Conservation (phyloP, 2,888 invertebrate genomes). For the Nymphalis urticae region DNA sequence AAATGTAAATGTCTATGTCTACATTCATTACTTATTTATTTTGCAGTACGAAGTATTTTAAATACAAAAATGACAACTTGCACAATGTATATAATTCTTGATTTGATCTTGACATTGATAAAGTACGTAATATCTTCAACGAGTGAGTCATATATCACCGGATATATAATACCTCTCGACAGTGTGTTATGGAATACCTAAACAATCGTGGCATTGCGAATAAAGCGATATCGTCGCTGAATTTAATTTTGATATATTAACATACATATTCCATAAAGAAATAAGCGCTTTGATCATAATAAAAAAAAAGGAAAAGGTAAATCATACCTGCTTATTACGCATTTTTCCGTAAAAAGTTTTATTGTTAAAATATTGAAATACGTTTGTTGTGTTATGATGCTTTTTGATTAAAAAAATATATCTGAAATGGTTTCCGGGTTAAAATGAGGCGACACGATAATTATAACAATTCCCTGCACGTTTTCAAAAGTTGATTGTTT, state of each 20-base stretch:
- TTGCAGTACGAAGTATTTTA: neutral
- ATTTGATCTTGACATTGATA: constrained; percentile 64
- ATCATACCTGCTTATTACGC: too few species aligned
- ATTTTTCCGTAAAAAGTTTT: too few species aligned
- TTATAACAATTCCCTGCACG: constrained; percentile 31
- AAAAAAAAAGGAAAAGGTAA: too few species aligned
- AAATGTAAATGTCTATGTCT: too few species aligned
- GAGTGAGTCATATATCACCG: constrained; percentile 55
- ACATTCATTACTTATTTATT: too few species aligned
- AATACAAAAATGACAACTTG: neutral
- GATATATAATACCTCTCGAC: constrained; percentile 47
- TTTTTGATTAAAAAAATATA: too few species aligned
- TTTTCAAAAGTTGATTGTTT: constrained; percentile 46
- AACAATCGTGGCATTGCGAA: constrained; percentile 29
- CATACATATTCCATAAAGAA: neutral
- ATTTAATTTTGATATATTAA: constrained; percentile 5
- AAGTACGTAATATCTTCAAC: constrained; percentile 39
- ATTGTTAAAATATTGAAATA: neutral
- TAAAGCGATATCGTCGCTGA: constrained; percentile 1
- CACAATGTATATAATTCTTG: constrained; percentile 22
- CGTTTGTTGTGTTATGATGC: neutral
- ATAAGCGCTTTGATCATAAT: neutral
- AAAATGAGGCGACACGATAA: neutral
- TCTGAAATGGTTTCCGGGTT: neutral
- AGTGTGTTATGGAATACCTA: constrained; percentile 35